These are phyloP conservation scores for Drosophila paramelanica DNA, from an alignment of 2,888 invertebrate genomes.

Conservation along the genomic window DNA sequence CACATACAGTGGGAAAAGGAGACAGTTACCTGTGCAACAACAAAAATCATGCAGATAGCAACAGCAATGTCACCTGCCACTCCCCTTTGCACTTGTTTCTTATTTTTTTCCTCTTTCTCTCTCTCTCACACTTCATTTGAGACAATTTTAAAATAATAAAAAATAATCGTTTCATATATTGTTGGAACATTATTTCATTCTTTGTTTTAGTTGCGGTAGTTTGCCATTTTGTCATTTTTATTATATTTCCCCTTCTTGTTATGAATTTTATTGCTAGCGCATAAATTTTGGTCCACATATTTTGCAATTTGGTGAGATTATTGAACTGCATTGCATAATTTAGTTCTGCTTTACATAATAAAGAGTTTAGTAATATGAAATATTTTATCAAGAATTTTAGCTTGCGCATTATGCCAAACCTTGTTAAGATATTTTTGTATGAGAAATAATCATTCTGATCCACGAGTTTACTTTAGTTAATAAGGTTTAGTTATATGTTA, in stretches of 20 bases:
- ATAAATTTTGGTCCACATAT: slow-evolving; percentile 34
- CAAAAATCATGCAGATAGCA: slow-evolving; percentile 33
- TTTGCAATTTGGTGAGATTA: slow-evolving; percentile 50
- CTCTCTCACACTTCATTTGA: not conserved
- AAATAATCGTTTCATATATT: slow-evolving; percentile 44
- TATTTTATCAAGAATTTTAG: not conserved
- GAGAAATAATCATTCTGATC: not conserved
- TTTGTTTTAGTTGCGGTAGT: slow-evolving; percentile 45
- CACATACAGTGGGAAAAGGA: slow-evolving; percentile 9
- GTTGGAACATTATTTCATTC: slow-evolving; percentile 32
- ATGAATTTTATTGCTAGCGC: slow-evolving; percentile 39
- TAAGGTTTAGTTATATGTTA: not conserved
- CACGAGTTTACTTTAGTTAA: not conserved
- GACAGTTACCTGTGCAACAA: slow-evolving; percentile 25
- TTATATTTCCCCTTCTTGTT: slow-evolving; percentile 24
- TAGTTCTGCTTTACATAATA: not conserved
- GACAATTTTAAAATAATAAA: slow-evolving; percentile 69
- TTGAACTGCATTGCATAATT: slow-evolving; percentile 49
- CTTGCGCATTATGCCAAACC: not conserved
- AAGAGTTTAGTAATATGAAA: not conserved
- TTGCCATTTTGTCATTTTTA: slow-evolving; percentile 40
- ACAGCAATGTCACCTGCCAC: slow-evolving; percentile 26
- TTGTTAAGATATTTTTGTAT: too few relatives aligned
- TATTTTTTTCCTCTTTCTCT: not conserved
- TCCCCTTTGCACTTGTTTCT: not conserved